These are phyloP conservation scores for Callyntrura sp. DNA, from an alignment of 2,888 invertebrate genomes.

Conservation along the genomic window DNA sequence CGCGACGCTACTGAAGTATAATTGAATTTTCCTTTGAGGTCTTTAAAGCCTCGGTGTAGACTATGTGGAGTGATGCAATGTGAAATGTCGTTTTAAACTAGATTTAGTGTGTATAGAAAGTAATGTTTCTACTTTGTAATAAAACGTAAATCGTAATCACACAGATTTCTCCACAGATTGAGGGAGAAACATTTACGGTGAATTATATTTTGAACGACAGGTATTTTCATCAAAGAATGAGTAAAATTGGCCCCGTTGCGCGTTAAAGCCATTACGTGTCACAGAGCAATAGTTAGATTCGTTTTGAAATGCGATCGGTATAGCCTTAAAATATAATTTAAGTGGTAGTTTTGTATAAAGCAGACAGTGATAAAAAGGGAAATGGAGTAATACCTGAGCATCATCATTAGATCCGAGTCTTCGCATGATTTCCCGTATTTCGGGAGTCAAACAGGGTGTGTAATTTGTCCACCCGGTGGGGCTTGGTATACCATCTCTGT, in stretches of 20 bases:
- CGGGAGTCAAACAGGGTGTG: conserved; percentile 91
- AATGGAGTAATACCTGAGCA: conserved; percentile 85
- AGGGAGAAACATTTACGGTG: too few relatives aligned
- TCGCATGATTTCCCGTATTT: conserved; percentile 89
- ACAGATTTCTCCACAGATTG: too few relatives aligned
- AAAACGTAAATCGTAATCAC: too few relatives aligned
- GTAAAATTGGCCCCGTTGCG: neutral
- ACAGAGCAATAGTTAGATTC: neutral
- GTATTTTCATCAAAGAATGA: too few relatives aligned
- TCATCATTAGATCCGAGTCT: conserved; percentile 87
- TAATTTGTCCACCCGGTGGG: conserved; percentile 93
- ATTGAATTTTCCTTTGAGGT: too few relatives aligned
- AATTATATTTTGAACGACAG: too few relatives aligned
- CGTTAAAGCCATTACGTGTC: neutral
- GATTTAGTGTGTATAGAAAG: too few relatives aligned
- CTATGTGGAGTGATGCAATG: too few relatives aligned
- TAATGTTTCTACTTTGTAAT: too few relatives aligned
- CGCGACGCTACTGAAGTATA: too few relatives aligned
- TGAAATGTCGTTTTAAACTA: too few relatives aligned
- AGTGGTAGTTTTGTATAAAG: neutral
- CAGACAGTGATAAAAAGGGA: neutral
- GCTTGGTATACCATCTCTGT: conserved; percentile 85
- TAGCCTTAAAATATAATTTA: neutral
- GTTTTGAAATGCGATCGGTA: neutral
- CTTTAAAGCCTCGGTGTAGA: too few relatives aligned